Evolutionary conservation across 2,113 vertebrate species (phyloP), one percentile per base, ranked within the genome.

Genomic region (Camelus dromedarius): DNA sequence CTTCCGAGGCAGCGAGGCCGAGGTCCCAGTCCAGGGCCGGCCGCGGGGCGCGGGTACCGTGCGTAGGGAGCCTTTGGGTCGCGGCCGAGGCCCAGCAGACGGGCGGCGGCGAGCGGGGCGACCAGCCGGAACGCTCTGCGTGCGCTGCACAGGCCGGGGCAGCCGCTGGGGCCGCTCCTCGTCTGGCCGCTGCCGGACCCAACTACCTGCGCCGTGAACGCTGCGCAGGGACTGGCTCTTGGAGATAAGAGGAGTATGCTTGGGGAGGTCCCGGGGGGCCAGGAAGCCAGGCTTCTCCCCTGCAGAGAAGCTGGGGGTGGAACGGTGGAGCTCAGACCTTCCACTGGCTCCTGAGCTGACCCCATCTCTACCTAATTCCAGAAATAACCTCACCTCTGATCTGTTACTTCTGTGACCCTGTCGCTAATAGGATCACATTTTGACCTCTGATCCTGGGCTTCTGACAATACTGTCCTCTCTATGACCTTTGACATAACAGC

Each of bases 81-180:
- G 69, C 0, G 58, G 69, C 52, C 70, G 62, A 18, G 98, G 97
- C 96, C 99, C 80, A 91, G 24, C 64, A 15, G 93, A 84, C 1
- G 26, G 1, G 95, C 97, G 95, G 35, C 97, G 98, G 12, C 96
- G 95, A 0, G 98, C 15, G 0, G 97, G 96, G 2, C 98, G 98
- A 54, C 80, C 96, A 1, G 99, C 98, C 0, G 99, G 99, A 19
- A 99, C 99, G 30, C 99, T 99, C 97, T 99, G 99, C 0, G 99
- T 99, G 89, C 99, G 99, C 20, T 98, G 97, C 24, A 99, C 98
- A 0, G 89, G 93, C 0, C 58, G 62, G 0, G 90, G 9, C 9
- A 62, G 14, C 0, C 67, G 35, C 12, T 0, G 0, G 4, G 75
- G 93, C 42, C 0, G 67, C 26, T 95, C 82, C 0, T 99, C 98